phyloP scores from a whole-genome alignment of 2,888 invertebrate genomes.

The Colletes collaris region DNA sequence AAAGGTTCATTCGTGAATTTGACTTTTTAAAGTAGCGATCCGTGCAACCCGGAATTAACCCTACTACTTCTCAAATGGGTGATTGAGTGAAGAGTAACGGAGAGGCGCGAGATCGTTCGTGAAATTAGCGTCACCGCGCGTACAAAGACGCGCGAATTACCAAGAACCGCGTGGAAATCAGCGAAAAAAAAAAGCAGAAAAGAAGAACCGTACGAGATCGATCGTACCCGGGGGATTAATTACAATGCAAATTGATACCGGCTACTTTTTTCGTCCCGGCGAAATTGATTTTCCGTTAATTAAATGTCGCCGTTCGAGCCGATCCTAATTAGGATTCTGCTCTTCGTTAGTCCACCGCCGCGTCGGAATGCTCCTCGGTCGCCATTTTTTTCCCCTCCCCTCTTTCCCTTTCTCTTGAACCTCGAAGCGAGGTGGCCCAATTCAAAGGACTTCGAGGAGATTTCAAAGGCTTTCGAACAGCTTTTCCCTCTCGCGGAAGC shows the following conservation, averaged over 20 bases:
- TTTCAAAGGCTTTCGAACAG: conserved; percentile 45
- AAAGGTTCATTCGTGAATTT: not conserved
- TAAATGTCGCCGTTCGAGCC: conserved; percentile 54
- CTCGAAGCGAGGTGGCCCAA: conserved; percentile 8
- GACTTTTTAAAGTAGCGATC: too few species aligned
- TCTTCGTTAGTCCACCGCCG: conserved; percentile 35
- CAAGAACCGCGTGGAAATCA: not conserved
- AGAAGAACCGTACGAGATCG: conserved; percentile 13
- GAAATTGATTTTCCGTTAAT: conserved; percentile 62
- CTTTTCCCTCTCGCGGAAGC: conserved; percentile 28
- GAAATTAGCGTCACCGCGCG: not conserved
- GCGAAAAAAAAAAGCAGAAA: not conserved
- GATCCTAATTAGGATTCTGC: conserved; percentile 58
- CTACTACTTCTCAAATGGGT: too few species aligned
- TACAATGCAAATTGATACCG: conserved; percentile 57
- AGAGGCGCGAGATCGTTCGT: conserved; percentile 1
- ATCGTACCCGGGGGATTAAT: conserved; percentile 39
- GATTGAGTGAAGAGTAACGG: too few species aligned
- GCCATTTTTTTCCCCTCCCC: not conserved
- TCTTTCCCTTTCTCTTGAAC: not conserved
- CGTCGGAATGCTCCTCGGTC: conserved; percentile 15
- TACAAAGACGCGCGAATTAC: not conserved
- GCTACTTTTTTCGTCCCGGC: conserved; percentile 4
- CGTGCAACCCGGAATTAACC: too few species aligned
- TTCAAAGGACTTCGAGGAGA: conserved; percentile 38